These are phyloP conservation scores for Coenonympha glycerion DNA, from an alignment of 2,888 invertebrate genomes.

Conservation along the genomic window DNA sequence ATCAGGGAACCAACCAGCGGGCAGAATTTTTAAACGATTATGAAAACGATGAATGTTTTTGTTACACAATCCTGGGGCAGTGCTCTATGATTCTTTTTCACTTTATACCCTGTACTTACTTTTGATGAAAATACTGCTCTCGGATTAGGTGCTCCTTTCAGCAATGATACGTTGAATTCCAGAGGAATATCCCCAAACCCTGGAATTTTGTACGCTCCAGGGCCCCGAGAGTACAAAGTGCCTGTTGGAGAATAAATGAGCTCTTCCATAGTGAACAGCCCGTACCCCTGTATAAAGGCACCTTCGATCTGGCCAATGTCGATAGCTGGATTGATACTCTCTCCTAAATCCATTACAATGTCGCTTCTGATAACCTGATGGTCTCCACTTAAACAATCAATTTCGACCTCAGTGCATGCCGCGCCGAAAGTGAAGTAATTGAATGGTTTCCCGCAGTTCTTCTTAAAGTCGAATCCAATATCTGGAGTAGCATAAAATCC, in stretches of 20 bases:
- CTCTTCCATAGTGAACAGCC: conserved; percentile 93
- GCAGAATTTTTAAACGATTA: too few relatives aligned
- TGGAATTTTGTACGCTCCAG: conserved; percentile 95
- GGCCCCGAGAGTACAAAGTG: conserved; percentile 87
- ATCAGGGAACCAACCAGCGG: too few relatives aligned
- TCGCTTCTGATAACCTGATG: conserved; percentile 91
- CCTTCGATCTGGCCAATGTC: conserved; percentile 98
- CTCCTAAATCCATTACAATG: conserved; percentile 97
- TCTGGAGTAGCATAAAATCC: conserved; percentile 88
- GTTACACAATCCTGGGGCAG: too few relatives aligned
- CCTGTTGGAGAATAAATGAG: conserved; percentile 90
- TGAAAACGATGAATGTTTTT: too few relatives aligned
- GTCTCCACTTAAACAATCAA: conserved; percentile 95
- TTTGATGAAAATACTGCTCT: conserved; percentile 96
- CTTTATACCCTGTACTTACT: conserved; percentile 63
- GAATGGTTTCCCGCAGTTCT: conserved; percentile 83
- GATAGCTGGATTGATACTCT: conserved; percentile 96
- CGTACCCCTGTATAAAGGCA: conserved; percentile 95
- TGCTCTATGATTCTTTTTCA: neutral
- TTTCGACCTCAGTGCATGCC: conserved; percentile 91
- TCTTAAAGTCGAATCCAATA: conserved; percentile 82
- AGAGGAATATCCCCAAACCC: conserved; percentile 93
- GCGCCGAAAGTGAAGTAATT: conserved; percentile 92
- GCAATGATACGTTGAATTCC: conserved; percentile 92
- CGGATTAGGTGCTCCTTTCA: conserved; percentile 93